These are phyloP conservation scores for Motacilla alba DNA, from an alignment of 2,113 vertebrate genomes.

Conservation along the genomic window DNA sequence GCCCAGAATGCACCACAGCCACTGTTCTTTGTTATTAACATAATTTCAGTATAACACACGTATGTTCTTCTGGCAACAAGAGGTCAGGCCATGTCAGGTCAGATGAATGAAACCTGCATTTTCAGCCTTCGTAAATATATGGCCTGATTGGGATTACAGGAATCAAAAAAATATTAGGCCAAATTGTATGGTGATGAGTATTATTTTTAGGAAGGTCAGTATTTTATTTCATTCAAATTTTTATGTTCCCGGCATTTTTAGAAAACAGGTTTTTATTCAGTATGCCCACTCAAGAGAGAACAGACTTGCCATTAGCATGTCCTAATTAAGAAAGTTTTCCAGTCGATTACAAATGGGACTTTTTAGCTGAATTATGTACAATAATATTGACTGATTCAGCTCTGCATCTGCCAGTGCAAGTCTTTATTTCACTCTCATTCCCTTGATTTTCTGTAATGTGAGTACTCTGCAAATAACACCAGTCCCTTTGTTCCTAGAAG, in stretches of 20 bases:
- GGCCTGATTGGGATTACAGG: background rate
- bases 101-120: background rate
- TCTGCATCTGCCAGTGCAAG: background rate
- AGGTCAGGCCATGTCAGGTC: background rate
- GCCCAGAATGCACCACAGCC: background rate
- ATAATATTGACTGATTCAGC: background rate
- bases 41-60: rapidly evolving
- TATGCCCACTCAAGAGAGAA: background rate
- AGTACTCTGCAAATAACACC: background rate
- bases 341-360: background rate
- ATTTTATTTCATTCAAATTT: background rate
- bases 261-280: background rate
- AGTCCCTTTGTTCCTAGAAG: background rate
- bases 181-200: background rate
- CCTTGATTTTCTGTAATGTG: background rate
- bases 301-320: background rate
- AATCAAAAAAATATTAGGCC: background rate
- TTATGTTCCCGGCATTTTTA: background rate
- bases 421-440: background rate
- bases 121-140: background rate
- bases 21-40: background rate
- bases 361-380: background rate
- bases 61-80: background rate
- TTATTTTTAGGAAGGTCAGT: background rate
- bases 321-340: background rate